Conservation (phyloP, 2,113 vertebrate genomes). For the Epinephelus lanceolatus region DNA sequence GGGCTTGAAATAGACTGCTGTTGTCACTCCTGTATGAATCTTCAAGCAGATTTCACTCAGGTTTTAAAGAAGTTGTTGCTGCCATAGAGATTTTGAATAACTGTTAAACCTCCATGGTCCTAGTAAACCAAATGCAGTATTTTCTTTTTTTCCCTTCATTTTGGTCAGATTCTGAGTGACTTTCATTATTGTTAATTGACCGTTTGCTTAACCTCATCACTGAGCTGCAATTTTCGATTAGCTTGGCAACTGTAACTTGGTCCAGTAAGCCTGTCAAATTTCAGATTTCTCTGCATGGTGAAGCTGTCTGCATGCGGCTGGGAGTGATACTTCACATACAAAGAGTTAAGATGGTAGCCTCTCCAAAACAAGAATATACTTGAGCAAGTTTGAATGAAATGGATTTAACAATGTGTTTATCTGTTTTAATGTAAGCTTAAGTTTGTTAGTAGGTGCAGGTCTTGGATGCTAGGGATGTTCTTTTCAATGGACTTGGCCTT, state of each 20-base stretch:
- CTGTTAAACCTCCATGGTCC: neutral
- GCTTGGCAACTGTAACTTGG: neutral
- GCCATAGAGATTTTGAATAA: neutral
- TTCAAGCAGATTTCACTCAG: conserved; percentile 44
- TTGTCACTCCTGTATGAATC: conserved; percentile 60
- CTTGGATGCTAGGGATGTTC: neutral
- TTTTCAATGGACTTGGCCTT: neutral
- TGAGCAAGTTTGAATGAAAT: neutral
- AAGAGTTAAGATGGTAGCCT: neutral
- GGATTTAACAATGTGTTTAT: neutral
- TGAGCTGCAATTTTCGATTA: neutral
- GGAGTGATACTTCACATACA: neutral
- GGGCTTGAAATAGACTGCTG: conserved; percentile 57
- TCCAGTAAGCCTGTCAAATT: neutral
- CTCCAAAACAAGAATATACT: neutral
- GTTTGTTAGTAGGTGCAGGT: neutral
- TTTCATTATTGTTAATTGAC: neutral
- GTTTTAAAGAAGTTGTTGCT: conserved; percentile 14
- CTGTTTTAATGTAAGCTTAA: neutral
- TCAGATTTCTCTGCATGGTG: neutral
- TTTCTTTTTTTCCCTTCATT: neutral
- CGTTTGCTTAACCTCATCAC: neutral
- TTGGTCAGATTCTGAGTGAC: neutral
- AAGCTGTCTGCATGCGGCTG: neutral
- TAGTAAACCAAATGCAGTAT: neutral